Percentiles rank a stretch among this genome's conserved stretches.
These are phyloP conservation scores for Lochmaea capreae DNA, from an alignment of 2,888 invertebrate species.

Conservation along the genomic window DNA sequence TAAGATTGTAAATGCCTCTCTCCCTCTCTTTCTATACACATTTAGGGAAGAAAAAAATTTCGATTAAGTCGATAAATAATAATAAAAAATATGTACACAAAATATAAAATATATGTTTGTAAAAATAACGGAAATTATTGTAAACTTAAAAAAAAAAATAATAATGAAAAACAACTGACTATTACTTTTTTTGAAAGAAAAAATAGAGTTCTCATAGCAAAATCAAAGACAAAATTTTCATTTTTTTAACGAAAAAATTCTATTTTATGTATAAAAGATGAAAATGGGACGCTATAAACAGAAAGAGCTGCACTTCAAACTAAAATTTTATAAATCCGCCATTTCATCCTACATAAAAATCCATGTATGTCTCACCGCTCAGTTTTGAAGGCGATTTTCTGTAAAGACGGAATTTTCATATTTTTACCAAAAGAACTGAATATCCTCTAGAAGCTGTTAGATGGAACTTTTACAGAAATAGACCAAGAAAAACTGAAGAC, in stretches of 20 bases:
- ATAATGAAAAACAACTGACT: constrained; percentile 46
- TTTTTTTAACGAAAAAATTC: not conserved
- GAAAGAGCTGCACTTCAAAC: too few relatives aligned
- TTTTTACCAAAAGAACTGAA: too few relatives aligned
- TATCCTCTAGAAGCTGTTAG: too few relatives aligned
- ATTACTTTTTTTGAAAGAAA: constrained; percentile 37
- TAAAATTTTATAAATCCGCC: too few relatives aligned
- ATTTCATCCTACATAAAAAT: too few relatives aligned
- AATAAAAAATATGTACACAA: constrained; percentile 44
- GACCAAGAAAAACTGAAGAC: too few relatives aligned
- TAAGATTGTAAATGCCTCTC: constrained; percentile 60
- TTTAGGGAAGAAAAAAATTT: constrained; percentile 36
- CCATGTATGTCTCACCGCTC: too few relatives aligned
- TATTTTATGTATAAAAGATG: too few relatives aligned
- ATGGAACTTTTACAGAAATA: too few relatives aligned
- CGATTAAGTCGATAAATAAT: constrained; percentile 28
- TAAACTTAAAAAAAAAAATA: constrained; percentile 35
- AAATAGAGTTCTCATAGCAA: constrained; percentile 8
- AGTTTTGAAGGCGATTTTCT: too few relatives aligned
- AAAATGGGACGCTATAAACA: too few relatives aligned
- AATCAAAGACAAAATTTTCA: not conserved
- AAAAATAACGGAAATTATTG: constrained; percentile 32
- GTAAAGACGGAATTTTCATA: too few relatives aligned
- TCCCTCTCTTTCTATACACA: constrained; percentile 42
- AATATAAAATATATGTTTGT: constrained; percentile 41